Evolutionary conservation across 2,888 invertebrate species (phyloP), one percentile per base, ranked within the genome.

Genomic region (Synanthedon tipuliformis): DNA sequence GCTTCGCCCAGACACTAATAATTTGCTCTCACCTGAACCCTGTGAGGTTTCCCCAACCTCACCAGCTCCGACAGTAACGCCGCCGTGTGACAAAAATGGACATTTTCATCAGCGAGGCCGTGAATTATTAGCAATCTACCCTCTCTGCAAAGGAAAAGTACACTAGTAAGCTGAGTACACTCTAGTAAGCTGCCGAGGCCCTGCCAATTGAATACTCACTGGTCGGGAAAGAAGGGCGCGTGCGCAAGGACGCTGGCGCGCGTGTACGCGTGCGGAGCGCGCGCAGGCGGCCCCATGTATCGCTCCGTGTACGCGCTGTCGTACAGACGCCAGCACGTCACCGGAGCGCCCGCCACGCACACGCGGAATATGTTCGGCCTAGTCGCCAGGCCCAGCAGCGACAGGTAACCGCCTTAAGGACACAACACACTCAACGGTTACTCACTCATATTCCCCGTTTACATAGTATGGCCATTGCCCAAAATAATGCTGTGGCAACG

Each of bases 271-370:
- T 89, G 88, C 54, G 88, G 84, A 7, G 78, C 73, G 7, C 71
- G 62, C 15, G 73, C 68, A 2, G 86, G 87, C 23, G 73, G 63
- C 2, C 82, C 85, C 96, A 99, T 96, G 83, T 99, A 99, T 45
- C 99, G 90, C 86, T 99, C 99, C 1, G 97, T 97, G 87, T 99
- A 99, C 12, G 98, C 99, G 0, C 99, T 99, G 82, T 99, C 99
- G 85, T 99, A 99, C 53, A 97, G 90, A 59, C 93, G 91, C 99
- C 99, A 99, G 71, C 95, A 95, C 10, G 98, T 97, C 3, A 99
- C 99, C 0, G 99, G 99, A 11, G 99, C 99, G 52, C 98, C 99
- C 51, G 98, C 98, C 59, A 98, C 94, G 57, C 97, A 95, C 65
- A 96, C 93, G 89, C 97, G 97, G 86, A 98, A 99, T 57, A 97